Conservation (phyloP, 2,113 vertebrate genomes). For the Xerus inauris region DNA sequence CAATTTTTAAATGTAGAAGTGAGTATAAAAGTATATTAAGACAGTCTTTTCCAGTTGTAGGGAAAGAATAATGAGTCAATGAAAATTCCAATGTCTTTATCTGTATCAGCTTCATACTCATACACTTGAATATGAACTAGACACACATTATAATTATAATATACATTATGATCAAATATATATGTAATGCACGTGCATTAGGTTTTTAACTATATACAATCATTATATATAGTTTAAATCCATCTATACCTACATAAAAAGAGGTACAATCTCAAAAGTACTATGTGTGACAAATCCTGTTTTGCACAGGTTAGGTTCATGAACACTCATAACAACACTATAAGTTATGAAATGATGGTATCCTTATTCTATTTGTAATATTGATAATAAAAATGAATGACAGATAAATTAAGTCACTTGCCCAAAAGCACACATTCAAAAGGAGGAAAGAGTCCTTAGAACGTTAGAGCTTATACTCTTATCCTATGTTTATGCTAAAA, state of each 20-base stretch:
- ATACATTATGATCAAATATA: neutral
- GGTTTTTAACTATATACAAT: neutral
- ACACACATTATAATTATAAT: neutral
- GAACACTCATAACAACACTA: neutral
- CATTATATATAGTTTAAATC: neutral
- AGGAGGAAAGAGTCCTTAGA: too few relatives aligned
- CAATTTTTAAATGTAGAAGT: conserved; percentile 70
- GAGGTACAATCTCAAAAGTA: neutral
- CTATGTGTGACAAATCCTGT: neutral
- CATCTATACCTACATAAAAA: neutral
- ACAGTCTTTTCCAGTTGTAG: conserved; percentile 51
- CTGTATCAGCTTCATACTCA: neutral
- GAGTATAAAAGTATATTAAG: conserved; percentile 65
- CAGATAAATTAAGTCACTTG: neutral
- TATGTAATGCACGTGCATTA: neutral
- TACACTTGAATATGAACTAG: neutral
- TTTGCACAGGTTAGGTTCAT: neutral
- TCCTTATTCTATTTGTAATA: neutral
- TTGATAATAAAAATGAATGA: neutral
- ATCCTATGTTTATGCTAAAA: neutral
- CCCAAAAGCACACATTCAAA: neutral
- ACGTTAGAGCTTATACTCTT: neutral
- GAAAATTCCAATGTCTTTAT: neutral
- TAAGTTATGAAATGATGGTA: neutral
- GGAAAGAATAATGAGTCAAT: neutral